Evolutionary conservation across 2,113 vertebrate genomes (phyloP).

Genomic region (Oncorhynchus nerka): DNA sequence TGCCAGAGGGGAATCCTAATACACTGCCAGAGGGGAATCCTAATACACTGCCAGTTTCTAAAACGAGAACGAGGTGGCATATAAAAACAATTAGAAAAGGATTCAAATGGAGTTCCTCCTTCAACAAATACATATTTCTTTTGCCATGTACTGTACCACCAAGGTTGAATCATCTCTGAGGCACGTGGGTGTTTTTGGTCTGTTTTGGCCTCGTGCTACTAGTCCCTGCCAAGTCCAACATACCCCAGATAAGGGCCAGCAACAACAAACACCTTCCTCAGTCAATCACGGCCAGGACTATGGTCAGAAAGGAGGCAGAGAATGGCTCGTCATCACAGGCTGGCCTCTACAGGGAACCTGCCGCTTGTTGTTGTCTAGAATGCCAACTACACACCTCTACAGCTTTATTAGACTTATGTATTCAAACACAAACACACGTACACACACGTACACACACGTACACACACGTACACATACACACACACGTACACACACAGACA

Average conservation of each 20-base stretch:
- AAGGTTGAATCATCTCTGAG: conserved; percentile 19
- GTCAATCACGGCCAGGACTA: conserved; percentile 73
- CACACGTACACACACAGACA: background rate
- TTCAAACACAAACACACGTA: too few species aligned
- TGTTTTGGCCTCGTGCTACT: conserved; percentile 37
- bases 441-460: too few species aligned
- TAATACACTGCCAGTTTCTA: conserved; percentile 52
- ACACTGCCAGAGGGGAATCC: background rate
- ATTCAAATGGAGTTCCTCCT: conserved; percentile 29
- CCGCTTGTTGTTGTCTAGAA: conserved; percentile 65
- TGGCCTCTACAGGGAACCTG: conserved; percentile 62
- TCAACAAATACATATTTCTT: too few species aligned
- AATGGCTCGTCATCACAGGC: conserved; percentile 74
- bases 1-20: conserved; percentile 21
- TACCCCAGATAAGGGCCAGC: conserved; percentile 82
- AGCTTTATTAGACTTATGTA: too few species aligned
- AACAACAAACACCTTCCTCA: conserved; percentile 86
- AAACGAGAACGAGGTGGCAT: conserved; percentile 73
- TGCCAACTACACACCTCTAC: too few species aligned
- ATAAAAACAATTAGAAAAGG: conserved; percentile 72
- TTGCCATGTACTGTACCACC: too few species aligned
- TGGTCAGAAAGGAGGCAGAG: conserved; percentile 66
- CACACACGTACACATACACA: too few species aligned
- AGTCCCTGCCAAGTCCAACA: conserved; percentile 67
- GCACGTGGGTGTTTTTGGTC: conserved; percentile 44